Evolutionary conservation across 2,888 invertebrate genomes (phyloP).

Genomic region (Megalurothrips usitatus): DNA sequence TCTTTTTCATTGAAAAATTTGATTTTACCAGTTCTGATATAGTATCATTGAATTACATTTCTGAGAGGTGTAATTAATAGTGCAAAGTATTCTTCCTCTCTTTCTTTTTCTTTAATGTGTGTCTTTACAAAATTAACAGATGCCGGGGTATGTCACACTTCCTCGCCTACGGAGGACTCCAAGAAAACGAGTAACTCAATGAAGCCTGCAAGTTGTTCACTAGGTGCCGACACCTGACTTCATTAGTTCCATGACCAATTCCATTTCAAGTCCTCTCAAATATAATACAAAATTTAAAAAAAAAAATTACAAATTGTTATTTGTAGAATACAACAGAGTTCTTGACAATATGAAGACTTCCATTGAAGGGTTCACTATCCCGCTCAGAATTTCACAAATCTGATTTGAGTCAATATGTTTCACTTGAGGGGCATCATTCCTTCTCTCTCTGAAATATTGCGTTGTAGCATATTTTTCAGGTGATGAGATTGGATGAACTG

Average conservation of each 20-base stretch:
- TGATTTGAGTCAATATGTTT: background rate
- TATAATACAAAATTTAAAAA: background rate
- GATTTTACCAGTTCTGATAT: background rate
- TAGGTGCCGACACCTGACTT: background rate
- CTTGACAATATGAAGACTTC: background rate
- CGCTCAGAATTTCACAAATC: background rate
- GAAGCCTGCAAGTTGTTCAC: background rate
- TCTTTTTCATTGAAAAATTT: too few species aligned
- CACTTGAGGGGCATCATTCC: background rate
- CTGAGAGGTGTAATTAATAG: background rate
- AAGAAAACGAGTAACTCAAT: slow-evolving; percentile 3
- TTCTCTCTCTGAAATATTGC: background rate
- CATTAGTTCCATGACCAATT: background rate
- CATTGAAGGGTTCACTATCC: background rate
- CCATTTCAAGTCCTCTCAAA: background rate
- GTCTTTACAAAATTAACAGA: background rate
- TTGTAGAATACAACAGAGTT: background rate
- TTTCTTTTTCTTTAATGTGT: background rate
- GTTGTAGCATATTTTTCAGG: background rate
- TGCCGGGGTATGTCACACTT: slow-evolving; percentile 15
- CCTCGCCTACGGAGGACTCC: slow-evolving; percentile 17
- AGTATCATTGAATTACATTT: background rate
- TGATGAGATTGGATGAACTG: background rate
- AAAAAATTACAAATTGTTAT: background rate
- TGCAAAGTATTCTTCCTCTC: background rate